These are phyloP conservation scores for Athrips mouffetella DNA, from an alignment of 2,888 invertebrate genomes.

Conservation along the genomic window DNA sequence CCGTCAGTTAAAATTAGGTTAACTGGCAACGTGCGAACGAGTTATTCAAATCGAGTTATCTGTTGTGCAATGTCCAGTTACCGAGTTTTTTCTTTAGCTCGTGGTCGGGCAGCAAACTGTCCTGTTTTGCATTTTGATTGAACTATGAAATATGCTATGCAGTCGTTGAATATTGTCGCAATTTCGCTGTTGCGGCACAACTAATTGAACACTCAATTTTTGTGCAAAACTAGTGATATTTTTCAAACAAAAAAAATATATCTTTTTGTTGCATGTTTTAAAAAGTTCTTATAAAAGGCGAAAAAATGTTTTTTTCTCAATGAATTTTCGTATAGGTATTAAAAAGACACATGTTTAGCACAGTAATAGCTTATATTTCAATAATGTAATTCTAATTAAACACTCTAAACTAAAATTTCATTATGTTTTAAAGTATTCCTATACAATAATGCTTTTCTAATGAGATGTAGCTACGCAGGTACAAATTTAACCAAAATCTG, in stretches of 20 bases:
- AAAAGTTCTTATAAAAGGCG: too few species aligned
- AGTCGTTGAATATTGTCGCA: slow-evolving; percentile 9
- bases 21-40: slow-evolving; percentile 10
- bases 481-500: neutral
- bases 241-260: too few species aligned
- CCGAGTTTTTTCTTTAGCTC: slow-evolving; percentile 55
- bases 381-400: too few species aligned
- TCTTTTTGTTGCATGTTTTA: too few species aligned
- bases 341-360: too few species aligned
- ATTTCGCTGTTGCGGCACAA: neutral
- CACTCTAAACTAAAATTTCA: too few species aligned
- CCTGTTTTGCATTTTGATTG: slow-evolving; percentile 73
- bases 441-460: too few species aligned
- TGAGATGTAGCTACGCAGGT: neutral
- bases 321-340: too few species aligned
- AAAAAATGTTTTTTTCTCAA: too few species aligned
- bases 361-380: too few species aligned
- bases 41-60: slow-evolving; percentile 7
- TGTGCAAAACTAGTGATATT: too few species aligned
- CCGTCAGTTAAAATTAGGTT: slow-evolving; percentile 3
- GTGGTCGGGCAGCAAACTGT: slow-evolving; percentile 42
- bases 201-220: neutral
- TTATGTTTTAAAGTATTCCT: too few species aligned
- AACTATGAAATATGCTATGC: slow-evolving; percentile 51
- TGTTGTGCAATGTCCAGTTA: slow-evolving; percentile 35